phyloP scores from a whole-genome alignment of 2,797 vertebrate species.

The Gadopsis bispinosus region DNA sequence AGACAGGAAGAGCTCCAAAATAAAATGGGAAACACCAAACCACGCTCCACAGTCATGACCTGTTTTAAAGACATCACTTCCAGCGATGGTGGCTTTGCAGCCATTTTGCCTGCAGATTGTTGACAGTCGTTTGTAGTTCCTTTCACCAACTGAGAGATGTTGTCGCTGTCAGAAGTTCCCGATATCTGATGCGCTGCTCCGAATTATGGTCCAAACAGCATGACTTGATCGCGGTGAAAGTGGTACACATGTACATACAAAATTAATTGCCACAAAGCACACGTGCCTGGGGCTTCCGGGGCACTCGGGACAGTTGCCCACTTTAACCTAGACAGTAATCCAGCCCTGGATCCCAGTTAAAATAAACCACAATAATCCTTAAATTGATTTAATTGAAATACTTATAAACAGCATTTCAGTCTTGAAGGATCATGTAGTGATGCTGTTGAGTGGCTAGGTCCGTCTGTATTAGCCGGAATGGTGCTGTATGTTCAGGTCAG shows the following conservation, averaged over 20 bases:
- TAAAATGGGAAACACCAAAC: too few species aligned
- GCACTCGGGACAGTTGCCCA: too few species aligned
- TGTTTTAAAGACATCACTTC: too few species aligned
- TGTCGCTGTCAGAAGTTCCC: not conserved
- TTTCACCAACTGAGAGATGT: not conserved
- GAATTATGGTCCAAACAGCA: not conserved
- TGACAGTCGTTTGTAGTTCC: not conserved
- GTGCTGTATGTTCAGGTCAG: conserved; percentile 18
- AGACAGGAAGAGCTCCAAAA: too few species aligned
- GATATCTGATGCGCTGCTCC: not conserved
- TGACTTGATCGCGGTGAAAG: not conserved
- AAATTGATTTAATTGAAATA: not conserved
- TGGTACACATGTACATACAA: not conserved
- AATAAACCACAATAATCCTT: not conserved
- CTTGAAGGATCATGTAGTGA: not conserved
- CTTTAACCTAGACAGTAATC: not conserved
- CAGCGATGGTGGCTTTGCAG: not conserved
- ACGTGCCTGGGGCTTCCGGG: not conserved
- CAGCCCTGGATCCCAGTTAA: not conserved
- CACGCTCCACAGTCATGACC: too few species aligned
- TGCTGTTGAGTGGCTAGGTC: not conserved
- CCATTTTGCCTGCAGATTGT: not conserved
- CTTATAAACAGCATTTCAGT: not conserved
- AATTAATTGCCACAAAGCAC: not conserved
- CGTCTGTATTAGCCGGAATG: conserved; percentile 3